A percentile compares a stretch with the other conserved stretches of the same genome.
Conservation (phyloP, 2,797 vertebrate species). For the Chiloscyllium punctatum region DNA sequence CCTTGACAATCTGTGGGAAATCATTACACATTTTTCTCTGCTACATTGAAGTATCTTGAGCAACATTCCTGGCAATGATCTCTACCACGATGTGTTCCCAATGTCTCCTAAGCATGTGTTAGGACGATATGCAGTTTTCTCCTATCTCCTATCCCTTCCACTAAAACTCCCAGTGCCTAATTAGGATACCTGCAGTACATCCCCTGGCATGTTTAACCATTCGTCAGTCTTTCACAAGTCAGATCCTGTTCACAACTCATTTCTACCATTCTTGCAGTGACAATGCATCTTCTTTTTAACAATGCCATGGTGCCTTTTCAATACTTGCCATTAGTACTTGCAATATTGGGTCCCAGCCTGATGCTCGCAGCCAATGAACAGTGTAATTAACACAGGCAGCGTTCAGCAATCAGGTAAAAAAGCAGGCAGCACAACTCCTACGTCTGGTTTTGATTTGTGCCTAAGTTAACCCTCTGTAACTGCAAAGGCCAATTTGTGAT, state of each 20-base stretch:
- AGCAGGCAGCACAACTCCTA: background rate
- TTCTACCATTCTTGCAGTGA: background rate
- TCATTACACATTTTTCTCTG: background rate
- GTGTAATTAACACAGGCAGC: background rate
- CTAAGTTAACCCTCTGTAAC: background rate
- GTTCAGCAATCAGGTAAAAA: conserved; percentile 6
- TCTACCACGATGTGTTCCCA: background rate
- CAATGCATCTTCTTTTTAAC: background rate
- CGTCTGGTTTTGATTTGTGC: background rate
- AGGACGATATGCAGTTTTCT: background rate
- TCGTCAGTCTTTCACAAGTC: background rate
- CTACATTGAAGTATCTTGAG: background rate
- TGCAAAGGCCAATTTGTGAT: background rate
- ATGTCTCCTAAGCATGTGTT: no score
- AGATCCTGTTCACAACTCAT: background rate
- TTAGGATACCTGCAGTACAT: background rate
- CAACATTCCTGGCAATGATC: background rate
- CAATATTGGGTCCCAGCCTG: background rate
- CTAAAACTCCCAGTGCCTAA: background rate
- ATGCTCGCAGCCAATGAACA: background rate
- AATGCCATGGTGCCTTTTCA: background rate
- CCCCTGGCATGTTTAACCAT: background rate
- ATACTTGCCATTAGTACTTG: background rate
- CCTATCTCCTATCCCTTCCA: background rate
- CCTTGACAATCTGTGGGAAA: background rate